Base-by-base conservation (phyloP, 2,888 invertebrate species). In the Tubulanus polymorphus region DNA sequence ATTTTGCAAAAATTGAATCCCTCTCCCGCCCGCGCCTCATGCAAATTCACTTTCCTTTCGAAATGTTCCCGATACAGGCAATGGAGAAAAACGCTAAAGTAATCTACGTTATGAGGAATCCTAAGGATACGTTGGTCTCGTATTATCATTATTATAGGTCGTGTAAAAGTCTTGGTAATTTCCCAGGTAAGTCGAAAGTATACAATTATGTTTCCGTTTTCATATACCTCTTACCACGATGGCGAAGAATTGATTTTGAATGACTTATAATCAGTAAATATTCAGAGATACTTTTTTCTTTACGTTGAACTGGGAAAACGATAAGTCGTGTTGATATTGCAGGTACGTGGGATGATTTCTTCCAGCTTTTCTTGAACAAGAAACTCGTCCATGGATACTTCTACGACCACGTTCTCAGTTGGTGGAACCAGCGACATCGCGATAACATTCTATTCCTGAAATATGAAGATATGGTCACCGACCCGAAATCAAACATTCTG, bases 41-140 rank as follows among this genome's bases (percentile, higher is more conserved):
- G 41, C 18, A 41, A 41, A 41, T 23, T 5, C 41, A 41, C 15
- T 23, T 41, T 3, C 41, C 41, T 23, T 41, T 41, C 41, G 41
- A 41, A 15, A 20, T 20, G 20, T 20, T 41, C 20, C 41, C 41
- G 6, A 15, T 20, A 5, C 6, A 41, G 41, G 15, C 23, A 18
- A 5, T 41, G 3, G 23, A 27, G 28, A 25, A 25, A 25, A 30
- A 30, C 3, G 23, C 27, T 3, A 23, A 27, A 3, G 20, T 23
- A 15, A 20, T 49, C 23, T 32, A 32, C 29, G 49, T 49, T 3
- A 26, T 49, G 30, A 15, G 49, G 3, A 49, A 49, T 27, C 49
- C 49, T n/a, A 49, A 49, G 8, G 49, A 49, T 35, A 20, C 35
- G 15, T n/a, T 49, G 10, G 49, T 49, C 15, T 49, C 49, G 28